Base-by-base conservation (phyloP, 1,140 invertebrate genomes). In the Trichonephila clavipes region DNA sequence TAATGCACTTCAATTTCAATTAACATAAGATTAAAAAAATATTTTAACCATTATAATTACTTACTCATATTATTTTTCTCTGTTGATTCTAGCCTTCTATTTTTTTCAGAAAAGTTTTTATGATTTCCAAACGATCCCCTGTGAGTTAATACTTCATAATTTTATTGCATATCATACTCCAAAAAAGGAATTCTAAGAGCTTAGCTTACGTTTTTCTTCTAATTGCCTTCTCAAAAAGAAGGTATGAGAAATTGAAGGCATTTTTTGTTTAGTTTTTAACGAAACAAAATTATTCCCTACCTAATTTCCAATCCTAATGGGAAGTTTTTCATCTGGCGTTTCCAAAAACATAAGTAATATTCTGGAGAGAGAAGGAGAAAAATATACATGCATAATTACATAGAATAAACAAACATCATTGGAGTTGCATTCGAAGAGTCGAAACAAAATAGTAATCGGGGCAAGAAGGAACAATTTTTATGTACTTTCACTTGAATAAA, bases 401-500 rank as follows among this genome's bases (percentile, higher is more conserved):
- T 77, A 34, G 72, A 77, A 77, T 77, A 77, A 77, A 77, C 72
- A 77, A 77, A 77, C 28, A 28, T 34, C 28, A 77, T 34, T 34
- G 28, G 28, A 77, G 72, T 0, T 5, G 34, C 28, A 77, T 77
- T 77, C 28, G 72, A 34, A 34, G 16, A 77, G 28, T 77, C 16
- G 28, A 18, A 77, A 18, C 34, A 18, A 19, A 77, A 77, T 77
- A 16, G 58, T 85, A 85, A 28, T 51, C 61, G 58, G 1, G 83
- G 21, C 34, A 40, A 64, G 86, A 34, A 34, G 58, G 28, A 64
- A n/a, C 86, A 40, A 66, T 64, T 88, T 64, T 64, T 88, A 64
- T 88, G 19, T 64, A 88, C 86, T 88, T 64, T 40, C 28, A 64
- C 21, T 34, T 21, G 61, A 21, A 66, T 88, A 34, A 88, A 88